phyloP scores from a whole-genome alignment of 2,888 invertebrate genomes.

The Brassicogethes aeneus region DNA sequence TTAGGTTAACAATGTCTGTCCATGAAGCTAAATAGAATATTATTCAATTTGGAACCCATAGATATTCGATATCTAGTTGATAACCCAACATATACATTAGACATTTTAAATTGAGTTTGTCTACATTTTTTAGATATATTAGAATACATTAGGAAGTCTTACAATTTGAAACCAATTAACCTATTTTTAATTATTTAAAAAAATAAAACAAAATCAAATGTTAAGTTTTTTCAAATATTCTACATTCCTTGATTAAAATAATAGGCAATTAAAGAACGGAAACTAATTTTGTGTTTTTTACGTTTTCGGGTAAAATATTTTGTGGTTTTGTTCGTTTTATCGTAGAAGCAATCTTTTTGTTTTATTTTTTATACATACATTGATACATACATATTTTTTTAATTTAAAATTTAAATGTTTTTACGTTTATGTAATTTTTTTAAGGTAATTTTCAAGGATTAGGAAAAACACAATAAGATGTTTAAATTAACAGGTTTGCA shows the following conservation, averaged over 20 bases:
- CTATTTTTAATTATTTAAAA: neutral
- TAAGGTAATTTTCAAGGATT: too few species aligned
- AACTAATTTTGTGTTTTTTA: constrained; percentile 1
- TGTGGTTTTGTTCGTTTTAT: too few species aligned
- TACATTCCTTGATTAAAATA: neutral
- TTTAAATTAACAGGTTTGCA: too few species aligned
- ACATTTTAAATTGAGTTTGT: neutral
- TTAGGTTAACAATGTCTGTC: neutral
- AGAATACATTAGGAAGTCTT: neutral
- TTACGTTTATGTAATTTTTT: too few species aligned
- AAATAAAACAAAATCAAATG: too few species aligned
- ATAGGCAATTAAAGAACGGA: neutral
- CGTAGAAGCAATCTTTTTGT: too few species aligned
- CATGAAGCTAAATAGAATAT: neutral
- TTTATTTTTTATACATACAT: too few species aligned
- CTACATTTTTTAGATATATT: neutral
- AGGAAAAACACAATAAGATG: too few species aligned
- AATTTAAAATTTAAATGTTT: too few species aligned
- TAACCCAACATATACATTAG: neutral
- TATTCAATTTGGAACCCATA: neutral
- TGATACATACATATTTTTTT: too few species aligned
- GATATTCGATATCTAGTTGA: neutral
- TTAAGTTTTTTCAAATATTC: neutral
- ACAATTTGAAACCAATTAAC: neutral
- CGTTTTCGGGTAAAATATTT: constrained; percentile 7